phyloP scores from a whole-genome alignment of 2,113 vertebrate species.

The Chloroceryle aenea region DNA sequence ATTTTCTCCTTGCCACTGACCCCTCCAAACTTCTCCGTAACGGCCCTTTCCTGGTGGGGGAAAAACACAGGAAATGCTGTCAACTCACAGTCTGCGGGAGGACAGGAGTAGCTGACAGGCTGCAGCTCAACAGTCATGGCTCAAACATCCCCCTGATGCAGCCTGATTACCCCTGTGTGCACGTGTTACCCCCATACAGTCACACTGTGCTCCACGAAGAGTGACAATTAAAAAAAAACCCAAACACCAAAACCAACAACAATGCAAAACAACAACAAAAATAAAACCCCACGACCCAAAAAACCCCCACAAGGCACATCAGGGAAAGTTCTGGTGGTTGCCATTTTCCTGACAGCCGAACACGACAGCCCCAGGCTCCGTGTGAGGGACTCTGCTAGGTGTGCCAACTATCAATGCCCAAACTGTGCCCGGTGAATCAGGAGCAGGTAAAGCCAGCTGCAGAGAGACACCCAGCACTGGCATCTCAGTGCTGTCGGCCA shows the following conservation, averaged over 20 bases:
- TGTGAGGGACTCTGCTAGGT: not conserved
- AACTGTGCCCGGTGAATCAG: not conserved
- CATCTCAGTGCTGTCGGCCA: not conserved
- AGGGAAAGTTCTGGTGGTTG: not conserved
- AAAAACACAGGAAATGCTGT: not conserved
- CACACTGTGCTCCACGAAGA: not conserved
- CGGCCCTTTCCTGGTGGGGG: constrained; percentile 89
- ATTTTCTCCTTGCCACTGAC: constrained; percentile 97
- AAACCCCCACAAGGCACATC: not conserved
- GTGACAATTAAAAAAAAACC: too few species aligned
- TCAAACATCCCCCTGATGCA: rapidly evolving
- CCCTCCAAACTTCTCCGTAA: constrained; percentile 96
- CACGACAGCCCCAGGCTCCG: rapidly evolving
- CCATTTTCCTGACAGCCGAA: not conserved
- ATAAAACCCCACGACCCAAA: too few species aligned
- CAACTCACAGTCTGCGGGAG: not conserved
- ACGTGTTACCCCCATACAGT: rapidly evolving
- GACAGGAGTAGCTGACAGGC: not conserved
- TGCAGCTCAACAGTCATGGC: rapidly evolving
- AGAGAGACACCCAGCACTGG: not conserved
- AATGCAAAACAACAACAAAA: too few species aligned
- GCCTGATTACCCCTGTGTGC: rapidly evolving
- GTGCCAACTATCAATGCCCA: not conserved
- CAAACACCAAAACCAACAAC: too few species aligned
- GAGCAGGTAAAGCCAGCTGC: not conserved